Evolutionary conservation across 2,888 invertebrate species (phyloP).

Genomic region (Cephus sareptanus): DNA sequence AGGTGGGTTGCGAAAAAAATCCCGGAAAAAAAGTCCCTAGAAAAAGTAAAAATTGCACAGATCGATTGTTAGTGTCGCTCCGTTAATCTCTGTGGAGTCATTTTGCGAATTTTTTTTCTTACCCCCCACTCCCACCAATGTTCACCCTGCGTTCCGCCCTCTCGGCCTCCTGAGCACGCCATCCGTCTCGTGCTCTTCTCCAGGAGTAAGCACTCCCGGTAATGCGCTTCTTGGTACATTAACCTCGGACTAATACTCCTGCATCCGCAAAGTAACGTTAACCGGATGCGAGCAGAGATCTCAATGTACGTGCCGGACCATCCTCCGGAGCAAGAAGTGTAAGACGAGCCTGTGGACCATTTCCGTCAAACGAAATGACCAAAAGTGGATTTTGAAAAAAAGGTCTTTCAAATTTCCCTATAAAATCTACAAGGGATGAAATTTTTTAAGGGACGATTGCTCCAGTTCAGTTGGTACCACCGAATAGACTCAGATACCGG

Average conservation of each 20-base stretch:
- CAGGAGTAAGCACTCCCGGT: conserved; percentile 49
- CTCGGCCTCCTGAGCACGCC: conserved; percentile 31
- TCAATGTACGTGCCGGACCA: neutral
- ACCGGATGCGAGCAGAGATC: neutral
- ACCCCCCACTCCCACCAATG: neutral
- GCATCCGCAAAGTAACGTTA: neutral
- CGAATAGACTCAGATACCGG: conserved; percentile 1
- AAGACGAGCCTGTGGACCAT: neutral
- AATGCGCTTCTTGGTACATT: conserved; percentile 60
- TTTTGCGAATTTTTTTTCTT: conserved; percentile 33
- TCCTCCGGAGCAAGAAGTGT: neutral
- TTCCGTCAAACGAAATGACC: neutral
- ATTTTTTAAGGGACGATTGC: neutral
- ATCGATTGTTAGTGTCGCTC: conserved; percentile 13
- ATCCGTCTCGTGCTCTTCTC: conserved; percentile 31
- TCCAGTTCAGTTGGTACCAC: neutral
- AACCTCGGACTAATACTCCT: conserved; percentile 45
- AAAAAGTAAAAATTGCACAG: neutral
- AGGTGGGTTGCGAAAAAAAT: neutral
- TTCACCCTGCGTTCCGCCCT: conserved; percentile 11
- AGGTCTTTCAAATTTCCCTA: neutral
- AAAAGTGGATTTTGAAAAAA: neutral
- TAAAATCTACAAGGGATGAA: too few relatives aligned
- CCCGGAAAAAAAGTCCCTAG: neutral
- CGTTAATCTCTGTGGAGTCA: conserved; percentile 36